Base-by-base conservation (phyloP, 2,888 invertebrate species). In the Silvanus unidentatus region DNA sequence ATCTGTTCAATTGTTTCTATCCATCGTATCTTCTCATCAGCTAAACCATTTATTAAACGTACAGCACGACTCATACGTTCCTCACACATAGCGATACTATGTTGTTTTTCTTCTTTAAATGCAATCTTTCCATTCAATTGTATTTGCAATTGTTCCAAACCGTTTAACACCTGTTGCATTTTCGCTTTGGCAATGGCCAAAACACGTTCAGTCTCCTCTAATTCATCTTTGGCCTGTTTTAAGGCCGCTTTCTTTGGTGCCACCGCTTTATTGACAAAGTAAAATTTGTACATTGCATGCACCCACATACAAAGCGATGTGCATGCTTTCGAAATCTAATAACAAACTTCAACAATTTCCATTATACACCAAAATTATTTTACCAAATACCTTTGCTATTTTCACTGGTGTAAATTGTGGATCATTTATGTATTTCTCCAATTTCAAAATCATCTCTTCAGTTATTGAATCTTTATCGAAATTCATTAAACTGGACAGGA, bases 241-340 rank as follows among this genome's bases (percentile, higher is more conserved):
- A 95, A 73, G 2, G 90, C 88, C 1, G 81, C 84, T 71, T 92
- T 91, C 72, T 97, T 97, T 0, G 96, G 96, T 0, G 86, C 88
- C 0, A 92, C 90, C 4, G 76, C 77, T 54, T 80, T 77, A 60
- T 90, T 90, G 1, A 94, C 91, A 64, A 86, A 85, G 66, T 94
- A 94, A 70, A 89, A 96, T 65, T 91, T 84, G 71, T 87, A 95
- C 84, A 96, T 91, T 0, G 95, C 95, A 58, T 89, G 86, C 22
- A 93, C 83, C 92, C 92, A 92, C 76, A 88, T 84, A 60, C 92
- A 92, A 1, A 92, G 73, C 1, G 86, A 87, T 51, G 81, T 82
- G 62, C 88, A 88, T 0, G 88, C 88, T 68, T 86, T 87, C 0
- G 88, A 88, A 9, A 85, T 83, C 81, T 82, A 62, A 2, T 59